Conservation (phyloP, 2,113 vertebrate species). For the Nannospalax galili region DNA sequence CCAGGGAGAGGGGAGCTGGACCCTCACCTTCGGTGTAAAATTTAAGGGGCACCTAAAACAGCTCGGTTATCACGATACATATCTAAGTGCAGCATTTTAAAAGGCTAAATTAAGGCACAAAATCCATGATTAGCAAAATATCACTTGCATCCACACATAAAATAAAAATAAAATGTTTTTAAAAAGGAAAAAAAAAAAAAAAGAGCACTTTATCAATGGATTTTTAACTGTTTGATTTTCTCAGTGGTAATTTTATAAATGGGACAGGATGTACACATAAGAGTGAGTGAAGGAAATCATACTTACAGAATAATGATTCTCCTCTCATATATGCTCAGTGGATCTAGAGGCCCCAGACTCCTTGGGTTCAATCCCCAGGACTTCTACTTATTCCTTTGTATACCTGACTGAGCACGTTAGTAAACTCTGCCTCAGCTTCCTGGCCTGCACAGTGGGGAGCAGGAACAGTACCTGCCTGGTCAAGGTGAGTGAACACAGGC, state of each 20-base stretch:
- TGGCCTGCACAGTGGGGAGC: background rate
- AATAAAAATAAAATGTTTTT: no score
- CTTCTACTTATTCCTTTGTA: background rate
- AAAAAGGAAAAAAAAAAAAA: no score
- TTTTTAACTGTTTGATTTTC: no score
- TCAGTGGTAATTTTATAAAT: background rate
- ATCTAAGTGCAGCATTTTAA: background rate
- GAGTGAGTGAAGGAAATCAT: background rate
- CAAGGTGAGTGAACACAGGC: background rate
- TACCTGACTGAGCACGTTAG: background rate
- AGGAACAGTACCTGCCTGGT: background rate
- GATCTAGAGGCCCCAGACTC: background rate
- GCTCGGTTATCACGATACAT: background rate
- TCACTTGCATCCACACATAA: no score
- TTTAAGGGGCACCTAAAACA: background rate
- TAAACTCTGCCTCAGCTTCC: constrained; percentile 6
- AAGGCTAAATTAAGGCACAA: constrained; percentile 20
- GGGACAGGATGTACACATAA: no score
- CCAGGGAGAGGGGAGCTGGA: background rate
- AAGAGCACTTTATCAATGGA: background rate
- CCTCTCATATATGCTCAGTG: background rate
- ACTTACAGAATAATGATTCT: background rate
- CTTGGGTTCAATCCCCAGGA: background rate
- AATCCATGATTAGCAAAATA: background rate
- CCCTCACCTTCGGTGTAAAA: background rate